Evolutionary conservation across 2,113 vertebrate genomes (phyloP).

Genomic region (Tragelaphus imberbis): DNA sequence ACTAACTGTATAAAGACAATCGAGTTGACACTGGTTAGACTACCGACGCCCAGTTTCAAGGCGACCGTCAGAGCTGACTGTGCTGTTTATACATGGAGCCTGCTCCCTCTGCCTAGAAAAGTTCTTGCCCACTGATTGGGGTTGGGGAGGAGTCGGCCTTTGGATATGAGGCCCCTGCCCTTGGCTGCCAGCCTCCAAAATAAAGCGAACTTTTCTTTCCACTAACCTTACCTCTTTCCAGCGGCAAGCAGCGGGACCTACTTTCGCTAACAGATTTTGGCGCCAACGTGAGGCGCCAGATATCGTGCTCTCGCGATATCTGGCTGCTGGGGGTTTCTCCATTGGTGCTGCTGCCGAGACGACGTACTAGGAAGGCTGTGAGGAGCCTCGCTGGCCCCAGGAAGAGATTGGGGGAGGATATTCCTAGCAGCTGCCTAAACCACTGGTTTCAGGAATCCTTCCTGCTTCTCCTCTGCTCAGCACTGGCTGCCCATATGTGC

Average conservation of each 20-base stretch:
- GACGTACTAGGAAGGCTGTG: not conserved
- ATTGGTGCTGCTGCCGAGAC: accelerated
- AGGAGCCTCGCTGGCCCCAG: not conserved
- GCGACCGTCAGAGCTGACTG: not conserved
- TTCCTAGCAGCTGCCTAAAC: not conserved
- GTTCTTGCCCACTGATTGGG: not conserved
- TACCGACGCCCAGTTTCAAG: not conserved
- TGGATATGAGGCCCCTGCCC: not conserved
- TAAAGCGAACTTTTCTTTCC: not conserved
- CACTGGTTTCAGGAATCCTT: not conserved
- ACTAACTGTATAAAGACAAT: not conserved
- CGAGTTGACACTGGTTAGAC: too few species aligned
- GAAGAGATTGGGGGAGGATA: not conserved
- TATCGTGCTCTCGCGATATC: not conserved
- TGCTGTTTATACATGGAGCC: not conserved
- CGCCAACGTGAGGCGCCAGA: not conserved
- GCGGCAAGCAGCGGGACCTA: not conserved
- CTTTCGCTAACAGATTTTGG: not conserved
- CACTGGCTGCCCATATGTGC: not conserved
- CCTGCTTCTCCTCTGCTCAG: not conserved
- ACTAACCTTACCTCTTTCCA: not conserved
- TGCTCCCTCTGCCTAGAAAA: not conserved
- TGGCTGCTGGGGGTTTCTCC: not conserved
- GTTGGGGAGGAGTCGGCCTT: not conserved
- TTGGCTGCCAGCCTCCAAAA: not conserved